Evolutionary conservation across 2,113 vertebrate genomes (phyloP), one percentile per base, ranked within the genome.

Genomic region (Mastomys coucha): DNA sequence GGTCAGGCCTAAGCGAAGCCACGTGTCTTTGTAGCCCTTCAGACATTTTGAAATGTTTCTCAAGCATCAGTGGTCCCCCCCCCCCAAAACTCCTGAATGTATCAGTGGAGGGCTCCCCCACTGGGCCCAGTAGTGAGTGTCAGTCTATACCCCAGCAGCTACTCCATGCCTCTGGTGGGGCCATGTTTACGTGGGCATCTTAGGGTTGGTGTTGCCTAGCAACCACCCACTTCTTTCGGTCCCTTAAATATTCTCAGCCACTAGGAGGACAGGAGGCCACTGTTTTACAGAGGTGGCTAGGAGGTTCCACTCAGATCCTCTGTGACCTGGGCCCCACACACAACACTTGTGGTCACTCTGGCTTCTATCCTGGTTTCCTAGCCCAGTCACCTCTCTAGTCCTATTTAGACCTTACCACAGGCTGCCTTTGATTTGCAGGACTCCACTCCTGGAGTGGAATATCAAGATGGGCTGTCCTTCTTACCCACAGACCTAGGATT

Each of bases 1-100:
- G 4, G 80, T 11, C 84, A 1, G 95, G 93, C 95, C 97, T 97
- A 97, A 97, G 92, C 97, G 28, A 96, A 98, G 94, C 96, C 97
- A 97, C 96, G 95, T 98, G 97, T 97, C 97, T 82, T 6, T 1
- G 10, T 1, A 4, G 88, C 45, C 12, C 95, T 60, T 94, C 2
- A 85, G 97, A 96, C 63, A 95, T 92, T 92, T 88, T 31, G 49
- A 39, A 88, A 95, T n/a, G 92, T 5, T 87, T 81, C 70, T 77
- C 94, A 42, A 91, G 67, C 16, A 49, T 60, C 73, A 1, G 6
- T 5, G 12, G 88, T 70, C 91, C 75, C 80, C 76, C 12, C 72
- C 91, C 75, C 80, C 76, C 12, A 9, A 49, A 56, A 31, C 60
- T 42, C 94, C 45, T 36, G 1, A 13, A 5, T 1, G 3, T 7